Evolutionary conservation across 1,140 invertebrate genomes (phyloP), one percentile per base, ranked within the genome.

Genomic region (Eumaeus atala): DNA sequence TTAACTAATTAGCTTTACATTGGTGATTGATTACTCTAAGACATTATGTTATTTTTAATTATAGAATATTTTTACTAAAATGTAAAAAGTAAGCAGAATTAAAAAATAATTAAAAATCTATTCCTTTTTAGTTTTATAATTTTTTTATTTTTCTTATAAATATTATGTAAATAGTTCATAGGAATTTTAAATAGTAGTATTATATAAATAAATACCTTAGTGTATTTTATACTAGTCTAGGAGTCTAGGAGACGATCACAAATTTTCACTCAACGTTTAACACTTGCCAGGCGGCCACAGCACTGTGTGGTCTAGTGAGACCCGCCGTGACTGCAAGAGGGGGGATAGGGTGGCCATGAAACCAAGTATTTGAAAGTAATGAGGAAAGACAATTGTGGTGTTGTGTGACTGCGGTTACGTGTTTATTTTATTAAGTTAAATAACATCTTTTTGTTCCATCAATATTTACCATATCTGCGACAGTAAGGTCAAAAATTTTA

Each of bases 261-360:
- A 44, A 14, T 28, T 28, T 28, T 44, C 10, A 40, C 38, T 28
- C 7, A 17, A 37, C 12, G 12, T 12, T 14, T 16, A 7, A 9
- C 40, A 14, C 9, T 44, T 14, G 40, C 14, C 9, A 14, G 6
- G 14, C 40, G 40, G 40, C n/a, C 12, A 14, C 38, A n/a, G 40
- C 16, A 44, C 40, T 44, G 40, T 6, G 21, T 6, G 21, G 21
- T 3, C 21, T 14, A 44, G 40, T 16, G 40, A 53, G 51, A 28
- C 21, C 2, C 2, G 2, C 2, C 21, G 21, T n/a, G n/a, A n/a
- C 21, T 6, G 21, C 21, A 28, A 18, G 18, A 53, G 51, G 36
- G 51, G 37, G 12, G 12, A n/a, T 42, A 52, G 37, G 34, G 21
- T 53, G 51, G 40, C 51, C 51, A 53, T 14, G 37, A 53, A 33